Conservation (phyloP, 1,140 invertebrate species). For the Aplysia californica region DNA sequence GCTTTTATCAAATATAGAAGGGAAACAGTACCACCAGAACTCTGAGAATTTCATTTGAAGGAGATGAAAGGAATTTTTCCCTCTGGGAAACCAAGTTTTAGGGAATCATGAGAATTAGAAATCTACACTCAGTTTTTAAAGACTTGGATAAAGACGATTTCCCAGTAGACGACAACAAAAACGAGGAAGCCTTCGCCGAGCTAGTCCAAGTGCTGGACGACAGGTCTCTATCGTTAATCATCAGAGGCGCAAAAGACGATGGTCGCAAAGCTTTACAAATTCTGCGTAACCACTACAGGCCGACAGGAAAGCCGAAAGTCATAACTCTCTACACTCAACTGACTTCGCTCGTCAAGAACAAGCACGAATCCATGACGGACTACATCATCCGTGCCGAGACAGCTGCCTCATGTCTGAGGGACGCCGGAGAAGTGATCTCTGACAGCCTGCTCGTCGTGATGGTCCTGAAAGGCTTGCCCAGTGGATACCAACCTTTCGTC, state of each 20-base stretch:
- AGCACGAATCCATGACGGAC: slow-evolving; percentile 28
- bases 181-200: slow-evolving; percentile 33
- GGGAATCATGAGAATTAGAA: slow-evolving; percentile 26
- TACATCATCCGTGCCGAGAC: slow-evolving; percentile 37
- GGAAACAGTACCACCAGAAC: too few relatives aligned
- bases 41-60: slow-evolving; percentile 31
- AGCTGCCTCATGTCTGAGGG: slow-evolving; percentile 21
- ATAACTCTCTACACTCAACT: slow-evolving; percentile 38
- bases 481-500: slow-evolving; percentile 27
- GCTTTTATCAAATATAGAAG: too few relatives aligned
- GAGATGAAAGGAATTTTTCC: slow-evolving; percentile 37
- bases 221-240: slow-evolving; percentile 28
- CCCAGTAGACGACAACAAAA: slow-evolving; percentile 18
- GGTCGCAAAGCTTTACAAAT: slow-evolving; percentile 30
- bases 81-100: slow-evolving; percentile 38
- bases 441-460: slow-evolving; percentile 37
- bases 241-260: slow-evolving; percentile 33
- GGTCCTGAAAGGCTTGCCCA: slow-evolving; percentile 35
- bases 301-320: slow-evolving; percentile 28
- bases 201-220: slow-evolving; percentile 35
- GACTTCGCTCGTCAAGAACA: slow-evolving; percentile 22
- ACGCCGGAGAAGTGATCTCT: slow-evolving; percentile 30
- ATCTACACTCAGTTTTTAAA: slow-evolving; percentile 20
- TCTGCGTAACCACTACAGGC: slow-evolving; percentile 28
- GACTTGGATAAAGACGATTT: background rate